Conservation (phyloP, 37 sponge, comb jelly and placozoan species). For the Agelas oroides region DNA sequence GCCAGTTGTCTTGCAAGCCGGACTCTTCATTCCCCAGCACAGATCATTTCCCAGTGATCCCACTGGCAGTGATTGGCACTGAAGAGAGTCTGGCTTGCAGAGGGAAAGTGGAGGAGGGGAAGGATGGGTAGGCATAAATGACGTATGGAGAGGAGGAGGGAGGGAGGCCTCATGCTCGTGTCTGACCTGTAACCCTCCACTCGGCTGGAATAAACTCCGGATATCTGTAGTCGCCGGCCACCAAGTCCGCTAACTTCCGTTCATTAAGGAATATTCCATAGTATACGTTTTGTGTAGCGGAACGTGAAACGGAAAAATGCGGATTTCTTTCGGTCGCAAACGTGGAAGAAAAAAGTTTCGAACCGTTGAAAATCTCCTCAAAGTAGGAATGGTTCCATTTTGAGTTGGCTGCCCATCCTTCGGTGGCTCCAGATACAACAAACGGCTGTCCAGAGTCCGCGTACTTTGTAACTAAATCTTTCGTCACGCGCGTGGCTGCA, state of each 20-base stretch:
- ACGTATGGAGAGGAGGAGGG: too few species aligned
- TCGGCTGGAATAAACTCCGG: conserved; percentile 53
- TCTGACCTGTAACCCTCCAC: conserved; percentile 23
- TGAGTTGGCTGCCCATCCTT: conserved; percentile 29
- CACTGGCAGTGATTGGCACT: too few species aligned
- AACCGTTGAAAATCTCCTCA: conserved; percentile 10
- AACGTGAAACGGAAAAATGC: not conserved
- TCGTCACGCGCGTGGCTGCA: too few species aligned
- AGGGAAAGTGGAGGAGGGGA: too few species aligned
- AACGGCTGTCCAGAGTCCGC: conserved; percentile 47
- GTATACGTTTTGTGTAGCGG: not conserved
- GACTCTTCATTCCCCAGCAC: too few species aligned
- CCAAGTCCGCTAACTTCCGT: conserved; percentile 6
- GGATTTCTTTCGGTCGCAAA: conserved; percentile 38
- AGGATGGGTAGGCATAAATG: too few species aligned
- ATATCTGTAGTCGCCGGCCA: conserved; percentile 43
- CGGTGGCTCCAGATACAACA: conserved; percentile 25
- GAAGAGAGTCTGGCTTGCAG: too few species aligned
- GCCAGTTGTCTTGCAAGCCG: too few species aligned
- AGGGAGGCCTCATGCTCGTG: not conserved
- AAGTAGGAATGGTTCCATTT: conserved; percentile 65
- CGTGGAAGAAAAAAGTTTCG: conserved; percentile 56
- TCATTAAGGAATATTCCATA: conserved; percentile 60
- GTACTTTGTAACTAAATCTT: not conserved
- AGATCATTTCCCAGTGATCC: too few species aligned